Evolutionary conservation across 2,888 invertebrate genomes (phyloP).

Genomic region (Nematopogon swammerdamellus): DNA sequence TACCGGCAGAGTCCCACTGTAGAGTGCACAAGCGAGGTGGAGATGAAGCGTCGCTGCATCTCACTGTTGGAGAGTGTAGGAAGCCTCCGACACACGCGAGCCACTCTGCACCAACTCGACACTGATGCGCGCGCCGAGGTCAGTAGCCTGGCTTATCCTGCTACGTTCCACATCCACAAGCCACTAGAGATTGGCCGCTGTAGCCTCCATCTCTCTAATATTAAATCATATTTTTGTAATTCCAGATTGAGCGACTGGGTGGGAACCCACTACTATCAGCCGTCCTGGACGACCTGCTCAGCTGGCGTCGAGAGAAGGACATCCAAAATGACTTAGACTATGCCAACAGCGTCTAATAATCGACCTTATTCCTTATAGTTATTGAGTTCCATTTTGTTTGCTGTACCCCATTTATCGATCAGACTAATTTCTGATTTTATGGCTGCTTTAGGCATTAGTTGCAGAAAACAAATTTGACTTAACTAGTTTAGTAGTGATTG

Average conservation of each 20-base stretch:
- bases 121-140: slow-evolving; percentile 74
- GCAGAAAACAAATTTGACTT: no score
- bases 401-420: no score
- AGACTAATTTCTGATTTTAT: no score
- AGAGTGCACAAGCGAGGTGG: slow-evolving; percentile 84
- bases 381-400: no score
- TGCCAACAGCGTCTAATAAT: neutral
- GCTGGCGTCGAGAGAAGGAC: slow-evolving; percentile 46
- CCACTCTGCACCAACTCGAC: slow-evolving; percentile 71
- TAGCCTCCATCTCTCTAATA: no score
- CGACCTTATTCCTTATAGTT: neutral
- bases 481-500: no score
- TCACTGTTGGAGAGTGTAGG: slow-evolving; percentile 80
- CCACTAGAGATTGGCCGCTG: no score
- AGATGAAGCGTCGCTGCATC: slow-evolving; percentile 93
- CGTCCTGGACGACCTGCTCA: slow-evolving; percentile 70
- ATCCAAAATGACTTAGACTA: neutral
- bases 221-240: no score
- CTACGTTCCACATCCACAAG: no score
- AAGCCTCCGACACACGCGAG: slow-evolving; percentile 83
- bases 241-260: slow-evolving; percentile 63
- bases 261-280: slow-evolving; percentile 77
- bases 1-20: no score
- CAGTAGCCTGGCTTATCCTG: no score
- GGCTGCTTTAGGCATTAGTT: no score